These are phyloP conservation scores for Podocnemis expansa DNA, from an alignment of 2,113 vertebrate species.

Conservation along the genomic window DNA sequence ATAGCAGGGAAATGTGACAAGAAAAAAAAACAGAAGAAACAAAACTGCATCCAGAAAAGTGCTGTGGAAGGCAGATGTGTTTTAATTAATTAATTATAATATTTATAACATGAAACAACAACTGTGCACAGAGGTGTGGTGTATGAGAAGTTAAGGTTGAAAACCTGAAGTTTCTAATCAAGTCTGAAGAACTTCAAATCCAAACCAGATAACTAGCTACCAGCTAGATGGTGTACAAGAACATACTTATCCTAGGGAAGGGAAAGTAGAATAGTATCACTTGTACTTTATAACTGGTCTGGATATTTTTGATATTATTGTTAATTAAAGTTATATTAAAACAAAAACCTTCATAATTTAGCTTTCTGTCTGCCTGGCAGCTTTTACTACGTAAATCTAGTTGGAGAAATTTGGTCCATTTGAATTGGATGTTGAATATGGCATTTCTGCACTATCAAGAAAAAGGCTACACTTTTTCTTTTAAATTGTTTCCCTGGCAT, in stretches of 20 bases:
- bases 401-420: conserved; percentile 63
- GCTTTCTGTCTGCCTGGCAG: conserved; percentile 71
- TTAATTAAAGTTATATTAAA: conserved; percentile 73
- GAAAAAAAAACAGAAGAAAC: background rate
- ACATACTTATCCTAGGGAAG: conserved; percentile 10
- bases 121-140: background rate
- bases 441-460: conserved; percentile 69
- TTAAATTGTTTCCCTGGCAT: conserved; percentile 72
- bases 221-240: background rate
- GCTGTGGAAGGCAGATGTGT: background rate
- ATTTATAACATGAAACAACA: background rate
- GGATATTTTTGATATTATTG: conserved; percentile 67
- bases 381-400: conserved; percentile 65
- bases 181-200: conserved; percentile 3
- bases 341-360: conserved; percentile 70
- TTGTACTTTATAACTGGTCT: conserved; percentile 56
- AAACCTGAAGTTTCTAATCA: background rate
- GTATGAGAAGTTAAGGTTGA: background rate
- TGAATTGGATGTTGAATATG: conserved; percentile 61
- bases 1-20: background rate
- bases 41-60: background rate
- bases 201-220: background rate
- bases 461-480: conserved; percentile 72
- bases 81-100: background rate
- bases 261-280: conserved; percentile 21